Percentiles rank a stretch among this genome's conserved stretches.
Conservation (phyloP, 2,113 vertebrate species). For the Osmerus mordax region DNA sequence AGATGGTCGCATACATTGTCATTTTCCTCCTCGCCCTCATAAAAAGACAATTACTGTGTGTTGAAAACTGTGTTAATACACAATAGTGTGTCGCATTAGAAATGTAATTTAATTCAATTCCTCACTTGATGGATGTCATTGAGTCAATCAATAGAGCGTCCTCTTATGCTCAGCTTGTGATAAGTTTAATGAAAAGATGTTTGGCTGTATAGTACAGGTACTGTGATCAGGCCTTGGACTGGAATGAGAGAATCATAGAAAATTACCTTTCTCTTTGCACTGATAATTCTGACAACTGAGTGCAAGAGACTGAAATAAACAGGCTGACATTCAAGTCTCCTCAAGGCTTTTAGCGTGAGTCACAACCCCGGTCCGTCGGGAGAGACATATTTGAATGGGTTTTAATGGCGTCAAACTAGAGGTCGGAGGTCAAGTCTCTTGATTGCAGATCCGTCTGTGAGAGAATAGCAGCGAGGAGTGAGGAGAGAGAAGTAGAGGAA, state of each 20-base stretch:
- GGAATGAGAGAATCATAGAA: neutral
- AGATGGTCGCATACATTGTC: neutral
- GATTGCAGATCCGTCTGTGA: slow-evolving; percentile 30
- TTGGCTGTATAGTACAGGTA: slow-evolving; percentile 1
- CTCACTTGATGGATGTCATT: slow-evolving; percentile 2
- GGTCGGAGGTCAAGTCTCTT: slow-evolving; percentile 55
- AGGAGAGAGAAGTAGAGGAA: slow-evolving; percentile 18
- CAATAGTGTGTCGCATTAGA: neutral
- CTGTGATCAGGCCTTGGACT: neutral
- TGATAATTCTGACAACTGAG: slow-evolving; percentile 7
- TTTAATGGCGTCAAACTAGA: slow-evolving; percentile 50
- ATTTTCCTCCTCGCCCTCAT: neutral
- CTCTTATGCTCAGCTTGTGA: neutral
- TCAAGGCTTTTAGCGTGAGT: slow-evolving; percentile 17
- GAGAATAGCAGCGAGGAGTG: slow-evolving; percentile 12
- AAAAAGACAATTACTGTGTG: neutral
- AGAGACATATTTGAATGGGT: slow-evolving; percentile 41
- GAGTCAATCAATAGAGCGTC: slow-evolving; percentile 25
- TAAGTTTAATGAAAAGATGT: slow-evolving; percentile 5
- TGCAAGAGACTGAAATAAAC: neutral
- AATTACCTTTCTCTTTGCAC: neutral
- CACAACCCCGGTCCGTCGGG: neutral
- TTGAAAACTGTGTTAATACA: neutral
- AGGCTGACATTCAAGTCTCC: slow-evolving; percentile 19
- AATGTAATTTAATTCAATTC: neutral